Evolutionary conservation across 2,113 vertebrate species (phyloP).

Genomic region (Dipodomys ordii): DNA sequence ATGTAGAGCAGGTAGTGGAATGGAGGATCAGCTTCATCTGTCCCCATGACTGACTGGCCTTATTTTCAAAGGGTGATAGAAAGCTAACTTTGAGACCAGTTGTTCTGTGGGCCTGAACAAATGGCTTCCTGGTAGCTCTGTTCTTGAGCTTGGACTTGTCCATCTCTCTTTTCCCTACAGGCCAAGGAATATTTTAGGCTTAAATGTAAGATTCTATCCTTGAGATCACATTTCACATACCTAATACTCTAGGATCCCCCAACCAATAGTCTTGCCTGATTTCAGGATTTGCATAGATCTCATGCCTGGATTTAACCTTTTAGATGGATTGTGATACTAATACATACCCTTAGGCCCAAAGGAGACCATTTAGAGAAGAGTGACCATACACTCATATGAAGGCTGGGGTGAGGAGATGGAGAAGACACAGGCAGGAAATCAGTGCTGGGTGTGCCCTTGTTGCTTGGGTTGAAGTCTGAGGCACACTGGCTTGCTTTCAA

Average conservation of each 20-base stretch:
- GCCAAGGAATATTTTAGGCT: neutral
- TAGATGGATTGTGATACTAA: neutral
- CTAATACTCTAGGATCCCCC: neutral
- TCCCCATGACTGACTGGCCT: neutral
- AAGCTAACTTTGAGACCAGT: neutral
- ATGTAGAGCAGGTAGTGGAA: neutral
- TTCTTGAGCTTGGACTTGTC: neutral
- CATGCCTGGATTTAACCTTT: neutral
- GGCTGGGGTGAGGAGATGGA: too few species aligned
- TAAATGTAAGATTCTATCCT: neutral
- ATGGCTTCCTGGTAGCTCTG: neutral
- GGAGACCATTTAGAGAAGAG: neutral
- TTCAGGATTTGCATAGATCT: neutral
- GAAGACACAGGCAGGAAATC: neutral
- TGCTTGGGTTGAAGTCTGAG: rapidly evolving
- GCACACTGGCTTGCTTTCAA: neutral
- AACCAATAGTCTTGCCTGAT: neutral
- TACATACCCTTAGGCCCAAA: too few species aligned
- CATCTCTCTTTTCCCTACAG: neutral
- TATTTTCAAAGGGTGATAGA: neutral
- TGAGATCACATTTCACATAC: neutral
- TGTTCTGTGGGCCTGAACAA: neutral
- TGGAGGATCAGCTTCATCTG: neutral
- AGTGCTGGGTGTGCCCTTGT: rapidly evolving
- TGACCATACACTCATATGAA: too few species aligned